Evolutionary conservation across 2,888 invertebrate species (phyloP).

Genomic region (Agrochola macilenta): DNA sequence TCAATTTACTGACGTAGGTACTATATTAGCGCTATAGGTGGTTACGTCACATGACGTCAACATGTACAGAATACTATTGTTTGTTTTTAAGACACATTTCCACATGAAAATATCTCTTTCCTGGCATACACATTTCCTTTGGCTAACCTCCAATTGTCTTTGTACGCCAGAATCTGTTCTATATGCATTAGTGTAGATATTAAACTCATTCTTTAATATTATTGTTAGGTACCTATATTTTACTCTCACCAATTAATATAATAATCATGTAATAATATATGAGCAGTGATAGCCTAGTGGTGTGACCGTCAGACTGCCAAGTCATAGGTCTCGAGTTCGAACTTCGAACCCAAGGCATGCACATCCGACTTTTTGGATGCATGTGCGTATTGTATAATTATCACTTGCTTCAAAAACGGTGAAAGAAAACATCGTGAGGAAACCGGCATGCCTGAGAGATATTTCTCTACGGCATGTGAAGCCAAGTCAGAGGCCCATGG

Average conservation of each 20-base stretch:
- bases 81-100: slow-evolving; percentile 45
- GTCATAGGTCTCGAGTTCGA: too few relatives aligned
- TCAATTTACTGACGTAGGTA: not conserved
- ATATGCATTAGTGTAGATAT: slow-evolving; percentile 25
- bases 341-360: too few relatives aligned
- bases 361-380: too few relatives aligned
- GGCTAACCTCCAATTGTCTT: slow-evolving; percentile 63
- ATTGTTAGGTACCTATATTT: slow-evolving; percentile 14
- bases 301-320: too few relatives aligned
- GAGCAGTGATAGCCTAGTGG: too few relatives aligned
- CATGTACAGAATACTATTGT: slow-evolving; percentile 32
- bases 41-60: slow-evolving; percentile 38
- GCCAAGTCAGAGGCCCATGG: too few relatives aligned
- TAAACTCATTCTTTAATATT: slow-evolving; percentile 25
- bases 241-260: not conserved
- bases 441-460: too few relatives aligned
- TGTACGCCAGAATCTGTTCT: slow-evolving; percentile 36
- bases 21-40: not conserved
- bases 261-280: too few relatives aligned
- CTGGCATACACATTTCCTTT: slow-evolving; percentile 52
- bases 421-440: too few relatives aligned
- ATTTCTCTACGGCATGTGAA: too few relatives aligned
- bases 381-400: too few relatives aligned
- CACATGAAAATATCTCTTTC: slow-evolving; percentile 54
- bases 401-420: too few relatives aligned